Conservation (phyloP, 2,797 vertebrate species). For the Clarias pachynema region DNA sequence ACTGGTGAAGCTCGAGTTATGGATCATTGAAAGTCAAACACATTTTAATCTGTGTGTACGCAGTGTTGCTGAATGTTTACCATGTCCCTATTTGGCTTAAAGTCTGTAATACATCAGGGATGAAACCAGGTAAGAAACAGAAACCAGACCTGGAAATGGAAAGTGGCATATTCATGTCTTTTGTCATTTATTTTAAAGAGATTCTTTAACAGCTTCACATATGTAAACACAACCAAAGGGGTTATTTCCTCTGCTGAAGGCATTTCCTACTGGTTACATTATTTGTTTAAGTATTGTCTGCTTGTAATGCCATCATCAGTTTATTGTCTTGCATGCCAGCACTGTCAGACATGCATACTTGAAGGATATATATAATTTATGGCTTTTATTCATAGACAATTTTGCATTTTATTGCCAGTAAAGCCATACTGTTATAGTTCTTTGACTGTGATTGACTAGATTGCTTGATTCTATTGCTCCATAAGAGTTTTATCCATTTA, state of each 20-base stretch:
- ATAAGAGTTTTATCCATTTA: background rate
- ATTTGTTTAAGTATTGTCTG: background rate
- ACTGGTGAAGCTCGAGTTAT: slow-evolving; percentile 6
- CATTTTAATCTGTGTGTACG: slow-evolving; percentile 36
- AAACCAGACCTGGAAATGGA: background rate
- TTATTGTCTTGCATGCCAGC: background rate
- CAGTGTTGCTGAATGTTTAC: slow-evolving; percentile 39
- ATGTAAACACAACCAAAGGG: background rate
- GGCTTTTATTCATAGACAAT: background rate
- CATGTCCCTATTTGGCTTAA: slow-evolving; percentile 12
- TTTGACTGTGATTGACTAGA: background rate
- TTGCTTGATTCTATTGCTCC: background rate
- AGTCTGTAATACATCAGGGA: slow-evolving; percentile 18
- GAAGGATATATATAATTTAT: background rate
- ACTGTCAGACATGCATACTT: background rate
- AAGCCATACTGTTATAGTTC: background rate
- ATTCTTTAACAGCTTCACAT: background rate
- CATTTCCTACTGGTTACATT: background rate
- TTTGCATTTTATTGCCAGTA: background rate
- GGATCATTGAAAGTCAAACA: slow-evolving; percentile 28
- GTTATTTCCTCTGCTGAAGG: background rate
- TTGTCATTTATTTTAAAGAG: background rate
- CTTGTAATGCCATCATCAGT: background rate
- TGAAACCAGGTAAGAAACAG: background rate
- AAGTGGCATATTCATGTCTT: background rate